These are phyloP conservation scores for Pipistrellus nathusii DNA, from an alignment of 2,797 vertebrate species.

Conservation along the genomic window DNA sequence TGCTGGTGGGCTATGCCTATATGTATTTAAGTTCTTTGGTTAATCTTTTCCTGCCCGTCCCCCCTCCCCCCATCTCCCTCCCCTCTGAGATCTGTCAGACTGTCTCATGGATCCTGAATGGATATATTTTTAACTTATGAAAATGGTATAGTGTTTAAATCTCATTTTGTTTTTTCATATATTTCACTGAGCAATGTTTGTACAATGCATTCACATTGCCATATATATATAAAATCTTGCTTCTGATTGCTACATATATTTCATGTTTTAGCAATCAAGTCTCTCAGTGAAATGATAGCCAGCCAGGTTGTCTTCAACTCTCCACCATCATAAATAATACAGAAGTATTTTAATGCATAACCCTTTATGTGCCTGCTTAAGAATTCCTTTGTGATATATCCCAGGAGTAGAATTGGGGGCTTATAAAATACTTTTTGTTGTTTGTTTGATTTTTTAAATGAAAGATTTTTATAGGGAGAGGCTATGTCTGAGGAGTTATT, in stretches of 20 bases:
- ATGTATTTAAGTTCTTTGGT: too few species aligned
- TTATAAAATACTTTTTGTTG: background rate
- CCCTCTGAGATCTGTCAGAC: too few species aligned
- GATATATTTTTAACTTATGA: slow-evolving; percentile 36
- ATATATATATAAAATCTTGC: background rate
- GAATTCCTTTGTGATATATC: background rate
- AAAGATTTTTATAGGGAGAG: too few species aligned
- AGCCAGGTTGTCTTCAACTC: slow-evolving; percentile 17
- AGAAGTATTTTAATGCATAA: background rate
- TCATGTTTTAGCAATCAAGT: background rate
- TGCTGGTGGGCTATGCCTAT: too few species aligned
- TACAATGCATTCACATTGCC: background rate
- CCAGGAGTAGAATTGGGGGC: background rate
- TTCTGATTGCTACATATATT: background rate
- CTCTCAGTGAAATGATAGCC: background rate
- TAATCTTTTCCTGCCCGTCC: too few species aligned
- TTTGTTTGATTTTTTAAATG: too few species aligned
- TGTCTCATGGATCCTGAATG: background rate
- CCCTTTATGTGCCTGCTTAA: background rate
- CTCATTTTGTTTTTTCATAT: slow-evolving; percentile 39
- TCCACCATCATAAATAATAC: background rate
- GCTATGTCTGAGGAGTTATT: too few species aligned
- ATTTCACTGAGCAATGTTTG: slow-evolving; percentile 19
- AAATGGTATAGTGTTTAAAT: slow-evolving; percentile 25
- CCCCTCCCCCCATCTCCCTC: too few species aligned